phyloP scores from a whole-genome alignment of 2,888 invertebrate genomes.

The Steinernema scapterisci region DNA sequence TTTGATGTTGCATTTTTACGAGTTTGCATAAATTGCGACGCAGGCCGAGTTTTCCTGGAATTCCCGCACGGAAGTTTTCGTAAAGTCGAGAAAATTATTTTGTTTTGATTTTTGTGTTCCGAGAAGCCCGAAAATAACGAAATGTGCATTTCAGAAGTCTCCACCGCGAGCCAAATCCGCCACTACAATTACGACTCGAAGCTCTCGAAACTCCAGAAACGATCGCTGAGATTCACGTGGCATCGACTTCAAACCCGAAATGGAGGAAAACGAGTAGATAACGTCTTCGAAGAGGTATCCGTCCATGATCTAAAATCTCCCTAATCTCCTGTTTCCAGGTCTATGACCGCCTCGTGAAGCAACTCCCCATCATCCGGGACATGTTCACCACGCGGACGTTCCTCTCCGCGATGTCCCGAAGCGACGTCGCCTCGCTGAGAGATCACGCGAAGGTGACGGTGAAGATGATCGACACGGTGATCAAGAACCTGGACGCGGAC shows the following conservation, averaged over 20 bases:
- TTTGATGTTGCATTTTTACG: no score
- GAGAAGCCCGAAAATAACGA: no score
- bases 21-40: no score
- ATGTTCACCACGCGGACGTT: conserved; percentile 66
- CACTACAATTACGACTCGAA: conserved; percentile 65
- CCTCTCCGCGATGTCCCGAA: conserved; percentile 63
- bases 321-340: conserved; percentile 38
- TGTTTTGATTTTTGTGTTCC: no score
- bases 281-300: conserved; percentile 65
- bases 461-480: conserved; percentile 61
- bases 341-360: conserved; percentile 54
- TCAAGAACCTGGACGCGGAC: conserved; percentile 64
- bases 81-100: no score
- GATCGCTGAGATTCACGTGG: conserved; percentile 65
- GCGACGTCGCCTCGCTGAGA: conserved; percentile 56
- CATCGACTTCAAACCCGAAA: conserved; percentile 65
- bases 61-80: no score
- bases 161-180: conserved; percentile 36
- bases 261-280: conserved; percentile 65
- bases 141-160: conserved; percentile 35
- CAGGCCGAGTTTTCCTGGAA: no score
- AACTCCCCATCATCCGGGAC: conserved; percentile 60
- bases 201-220: conserved; percentile 63
- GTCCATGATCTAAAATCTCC: no score
- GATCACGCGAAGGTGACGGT: conserved; percentile 64